Base-by-base conservation (phyloP, 1,140 invertebrate genomes). In the Drosophila rufa region DNA sequence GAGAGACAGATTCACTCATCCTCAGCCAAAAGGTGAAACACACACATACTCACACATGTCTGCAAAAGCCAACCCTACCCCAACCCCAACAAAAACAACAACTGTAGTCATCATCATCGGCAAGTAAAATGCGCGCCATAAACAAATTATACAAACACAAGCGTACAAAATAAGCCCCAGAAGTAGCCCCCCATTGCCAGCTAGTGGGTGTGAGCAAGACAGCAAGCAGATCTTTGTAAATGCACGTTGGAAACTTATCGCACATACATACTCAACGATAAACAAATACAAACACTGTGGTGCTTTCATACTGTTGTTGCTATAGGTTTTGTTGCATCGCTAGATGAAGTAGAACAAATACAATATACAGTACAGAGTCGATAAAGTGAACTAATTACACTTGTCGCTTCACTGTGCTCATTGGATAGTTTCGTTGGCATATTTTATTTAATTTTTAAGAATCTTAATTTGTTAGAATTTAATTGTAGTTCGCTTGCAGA, bases 71-170 rank as follows among this genome's bases (percentile, higher is more conserved):
- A 60, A 77, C 64, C 74, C 74, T 68, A 73, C 78, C 71, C 83
- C 67, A 81, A 87, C 78, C 78, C 61, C 74, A 87, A 70, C 73
- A 53, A 43, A 50, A 46, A 75, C 42, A 75, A 43, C 43, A 48
- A 60, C 14, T 42, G 38, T 25, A 17, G 25, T 40, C 51, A 40
- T 56, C 53, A 59, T 43, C 43, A 67, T 56, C 69, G 25, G 50
- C 67, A 59, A 60, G 48, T 66, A 53, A 90, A 84, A 70, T 71
- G 66, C 81, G 77, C 84, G 84, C 85, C 85, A 90, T 89, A 89
- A 89, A 84, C 85, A 89, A 90, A 84, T 79, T 71, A 47, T 30
- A 79, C 47, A 70, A 45, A 79, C 47, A 70, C 50, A 53, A 55
- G 45, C 51, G 33, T 19, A 58, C 66, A 25, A 50, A 71, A 36